phyloP scores from a whole-genome alignment of 2,888 invertebrate genomes.

The Eristalis tenax region DNA sequence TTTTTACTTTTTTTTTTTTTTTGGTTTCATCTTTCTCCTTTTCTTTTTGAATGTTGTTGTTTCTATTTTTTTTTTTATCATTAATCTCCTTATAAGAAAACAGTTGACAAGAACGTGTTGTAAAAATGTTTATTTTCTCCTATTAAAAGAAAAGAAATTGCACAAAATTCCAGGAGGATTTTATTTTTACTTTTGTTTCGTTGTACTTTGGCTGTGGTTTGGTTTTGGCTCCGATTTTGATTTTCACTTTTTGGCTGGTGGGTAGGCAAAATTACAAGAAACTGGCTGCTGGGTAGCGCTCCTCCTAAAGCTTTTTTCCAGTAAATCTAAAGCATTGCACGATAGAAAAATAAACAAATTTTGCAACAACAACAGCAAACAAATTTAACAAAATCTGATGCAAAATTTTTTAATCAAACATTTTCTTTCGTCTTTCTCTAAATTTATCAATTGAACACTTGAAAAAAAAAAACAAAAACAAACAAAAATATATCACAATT shows the following conservation, averaged over 20 bases:
- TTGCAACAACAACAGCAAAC: constrained; percentile 10
- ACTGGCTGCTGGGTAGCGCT: constrained; percentile 43
- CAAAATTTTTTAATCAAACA: constrained; percentile 35
- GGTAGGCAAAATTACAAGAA: not conserved
- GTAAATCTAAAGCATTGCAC: constrained; percentile 28
- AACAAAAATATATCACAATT: constrained; percentile 13
- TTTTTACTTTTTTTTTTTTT: constrained; percentile 15
- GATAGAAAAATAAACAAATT: constrained; percentile 20
- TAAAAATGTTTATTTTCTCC: constrained; percentile 12
- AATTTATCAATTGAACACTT: constrained; percentile 19
- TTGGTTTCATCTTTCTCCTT: constrained; percentile 1
- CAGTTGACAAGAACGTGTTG: constrained; percentile 26
- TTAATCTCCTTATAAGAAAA: not conserved
- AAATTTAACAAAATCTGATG: constrained; percentile 19
- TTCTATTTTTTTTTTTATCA: constrained; percentile 2
- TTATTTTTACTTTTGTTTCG: not conserved
- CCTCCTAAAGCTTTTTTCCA: not conserved
- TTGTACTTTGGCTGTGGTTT: constrained; percentile 21
- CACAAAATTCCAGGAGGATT: not conserved
- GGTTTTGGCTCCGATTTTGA: constrained; percentile 22
- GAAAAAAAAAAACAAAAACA: constrained; percentile 8
- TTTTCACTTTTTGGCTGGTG: constrained; percentile 38
- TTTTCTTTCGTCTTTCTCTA: constrained; percentile 45
- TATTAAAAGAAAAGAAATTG: constrained; percentile 8
- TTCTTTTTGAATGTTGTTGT: constrained; percentile 23